Percentiles rank a stretch among this genome's conserved stretches.
phyloP scores from a whole-genome alignment of 2,113 vertebrate genomes.

The zebrafish (Danio rerio) region GRCz12tu NC_133177.1:28930001-28930500 shows the following conservation, averaged over 20 bases:
- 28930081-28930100: background rate
- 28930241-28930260: constrained; percentile 90
- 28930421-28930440: too few relatives aligned
- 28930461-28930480: too few relatives aligned
- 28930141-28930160: constrained; percentile 96
- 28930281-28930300: too few relatives aligned
- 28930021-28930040: background rate
- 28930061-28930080: background rate
- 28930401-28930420: too few relatives aligned
- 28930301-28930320: too few relatives aligned
- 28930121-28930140: constrained; percentile 93
- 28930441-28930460: too few relatives aligned
- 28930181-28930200: constrained; percentile 86
- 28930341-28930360: too few relatives aligned
- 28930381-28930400: too few relatives aligned
- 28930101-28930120: constrained; percentile 85
- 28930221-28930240: constrained; percentile 87
- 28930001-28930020: constrained; percentile 87
- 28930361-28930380: too few relatives aligned
- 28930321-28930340: too few relatives aligned
- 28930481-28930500: too few relatives aligned
- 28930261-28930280: constrained; percentile 32
- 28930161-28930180: constrained; percentile 88
- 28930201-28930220: constrained; percentile 88
- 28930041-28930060: background rate